These are phyloP conservation scores for Sinonovacula constricta DNA, from an alignment of 1,140 invertebrate species.

Conservation along the genomic window DNA sequence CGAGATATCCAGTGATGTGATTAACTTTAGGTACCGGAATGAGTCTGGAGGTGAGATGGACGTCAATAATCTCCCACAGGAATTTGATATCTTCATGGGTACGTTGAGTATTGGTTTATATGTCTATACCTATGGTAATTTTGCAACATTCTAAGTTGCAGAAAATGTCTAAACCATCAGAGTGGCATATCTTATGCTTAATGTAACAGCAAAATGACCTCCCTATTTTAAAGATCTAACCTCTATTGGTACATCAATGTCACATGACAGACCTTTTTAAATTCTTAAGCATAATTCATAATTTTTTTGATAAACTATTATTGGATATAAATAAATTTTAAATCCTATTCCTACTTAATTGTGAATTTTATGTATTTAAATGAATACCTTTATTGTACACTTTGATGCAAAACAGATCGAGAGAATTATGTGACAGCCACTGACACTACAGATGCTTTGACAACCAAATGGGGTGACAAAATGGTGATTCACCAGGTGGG, in stretches of 20 bases:
- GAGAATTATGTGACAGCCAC: neutral
- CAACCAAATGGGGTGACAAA: constrained; percentile 40
- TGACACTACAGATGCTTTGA: constrained; percentile 22
- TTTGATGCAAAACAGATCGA: too few relatives aligned
- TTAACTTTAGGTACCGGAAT: constrained; percentile 47
- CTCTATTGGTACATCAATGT: too few relatives aligned
- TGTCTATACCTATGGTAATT: too few relatives aligned
- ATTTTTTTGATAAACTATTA: too few relatives aligned
- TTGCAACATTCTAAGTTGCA: too few relatives aligned
- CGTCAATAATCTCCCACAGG: constrained; percentile 45
- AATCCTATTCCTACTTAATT: too few relatives aligned
- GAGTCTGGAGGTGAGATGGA: constrained; percentile 39
- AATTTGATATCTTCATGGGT: constrained; percentile 58
- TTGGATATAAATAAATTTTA: too few relatives aligned
- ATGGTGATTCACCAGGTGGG: constrained; percentile 47
- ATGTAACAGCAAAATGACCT: neutral
- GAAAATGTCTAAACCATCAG: neutral
- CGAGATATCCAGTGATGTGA: constrained; percentile 54
- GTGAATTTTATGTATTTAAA: too few relatives aligned
- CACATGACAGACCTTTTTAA: too few relatives aligned
- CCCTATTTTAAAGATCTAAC: too few relatives aligned
- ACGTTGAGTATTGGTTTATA: neutral
- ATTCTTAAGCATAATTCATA: too few relatives aligned
- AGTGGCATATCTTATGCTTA: neutral
- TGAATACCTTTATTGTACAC: too few relatives aligned